A percentile compares a stretch with the other conserved stretches of the same genome.
phyloP scores from a whole-genome alignment of 2,113 vertebrate species.

The Carassius carassius region DNA sequence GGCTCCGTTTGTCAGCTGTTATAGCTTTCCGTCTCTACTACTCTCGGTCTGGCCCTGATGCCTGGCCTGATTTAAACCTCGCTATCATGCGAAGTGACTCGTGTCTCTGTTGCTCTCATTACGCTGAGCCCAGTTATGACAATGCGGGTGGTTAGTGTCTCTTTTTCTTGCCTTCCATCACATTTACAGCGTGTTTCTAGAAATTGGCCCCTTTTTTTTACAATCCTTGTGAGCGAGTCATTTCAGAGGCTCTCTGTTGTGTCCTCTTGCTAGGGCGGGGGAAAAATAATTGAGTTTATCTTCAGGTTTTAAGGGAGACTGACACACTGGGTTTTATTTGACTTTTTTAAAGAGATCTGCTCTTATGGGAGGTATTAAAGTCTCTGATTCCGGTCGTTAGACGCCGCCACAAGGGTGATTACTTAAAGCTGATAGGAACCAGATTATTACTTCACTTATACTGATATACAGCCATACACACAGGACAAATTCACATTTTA shows the following conservation, averaged over 20 bases:
- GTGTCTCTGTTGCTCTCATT: slow-evolving; percentile 76
- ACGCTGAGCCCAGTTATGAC: slow-evolving; percentile 86
- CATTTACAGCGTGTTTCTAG: slow-evolving; percentile 93
- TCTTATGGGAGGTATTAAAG: slow-evolving; percentile 47
- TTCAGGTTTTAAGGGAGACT: slow-evolving; percentile 71
- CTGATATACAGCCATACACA: slow-evolving; percentile 30
- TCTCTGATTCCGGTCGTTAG: slow-evolving; percentile 43
- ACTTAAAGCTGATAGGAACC: slow-evolving; percentile 42
- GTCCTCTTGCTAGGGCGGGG: slow-evolving; percentile 80
- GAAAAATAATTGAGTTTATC: slow-evolving; percentile 77
- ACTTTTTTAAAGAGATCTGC: slow-evolving; percentile 72
- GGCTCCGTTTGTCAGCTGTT: slow-evolving; percentile 73
- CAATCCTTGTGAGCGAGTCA: slow-evolving; percentile 85
- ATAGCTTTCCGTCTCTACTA: slow-evolving; percentile 72
- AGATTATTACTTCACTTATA: slow-evolving; percentile 43
- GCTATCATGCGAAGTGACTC: slow-evolving; percentile 91
- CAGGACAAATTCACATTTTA: slow-evolving; percentile 37
- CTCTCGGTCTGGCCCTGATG: slow-evolving; percentile 75
- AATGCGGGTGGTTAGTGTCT: slow-evolving; percentile 80
- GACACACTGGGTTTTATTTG: slow-evolving; percentile 76
- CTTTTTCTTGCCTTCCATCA: slow-evolving; percentile 73
- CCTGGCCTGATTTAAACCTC: slow-evolving; percentile 93
- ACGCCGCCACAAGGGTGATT: slow-evolving; percentile 30
- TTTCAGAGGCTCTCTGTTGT: slow-evolving; percentile 82
- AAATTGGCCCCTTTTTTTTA: slow-evolving; percentile 95